phyloP scores from a whole-genome alignment of 2,113 vertebrate genomes.

The Cyanistes caeruleus region DNA sequence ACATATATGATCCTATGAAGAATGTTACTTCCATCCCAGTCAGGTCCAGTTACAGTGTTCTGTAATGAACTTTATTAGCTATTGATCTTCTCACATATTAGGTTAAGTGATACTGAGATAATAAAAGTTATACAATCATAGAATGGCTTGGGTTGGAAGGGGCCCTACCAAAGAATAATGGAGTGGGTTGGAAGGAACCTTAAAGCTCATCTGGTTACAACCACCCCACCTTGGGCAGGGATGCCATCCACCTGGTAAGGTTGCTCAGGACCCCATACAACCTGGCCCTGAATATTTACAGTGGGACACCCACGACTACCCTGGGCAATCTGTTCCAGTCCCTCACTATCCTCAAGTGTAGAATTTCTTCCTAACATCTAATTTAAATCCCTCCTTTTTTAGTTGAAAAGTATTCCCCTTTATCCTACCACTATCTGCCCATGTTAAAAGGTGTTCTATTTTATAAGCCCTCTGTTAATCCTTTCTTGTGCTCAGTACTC shows the following conservation, averaged over 20 bases:
- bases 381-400: neutral
- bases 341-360: neutral
- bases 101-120: neutral
- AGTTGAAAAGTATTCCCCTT: neutral
- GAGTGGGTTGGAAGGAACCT: neutral
- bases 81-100: neutral
- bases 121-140: neutral
- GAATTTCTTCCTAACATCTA: neutral
- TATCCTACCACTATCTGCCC: neutral
- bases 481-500: neutral
- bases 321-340: neutral
- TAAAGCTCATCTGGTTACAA: neutral
- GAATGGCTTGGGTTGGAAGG: neutral
- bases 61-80: neutral
- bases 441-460: neutral
- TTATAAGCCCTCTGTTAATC: neutral
- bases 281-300: neutral
- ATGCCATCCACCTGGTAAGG: neutral
- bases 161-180: neutral
- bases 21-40: neutral
- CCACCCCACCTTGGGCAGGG: neutral
- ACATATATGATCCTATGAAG: neutral
- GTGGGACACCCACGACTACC: neutral
- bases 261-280: neutral
- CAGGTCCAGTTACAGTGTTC: neutral